Conservation (phyloP, 2,888 invertebrate genomes). For the Chymomyza amoena region DNA sequence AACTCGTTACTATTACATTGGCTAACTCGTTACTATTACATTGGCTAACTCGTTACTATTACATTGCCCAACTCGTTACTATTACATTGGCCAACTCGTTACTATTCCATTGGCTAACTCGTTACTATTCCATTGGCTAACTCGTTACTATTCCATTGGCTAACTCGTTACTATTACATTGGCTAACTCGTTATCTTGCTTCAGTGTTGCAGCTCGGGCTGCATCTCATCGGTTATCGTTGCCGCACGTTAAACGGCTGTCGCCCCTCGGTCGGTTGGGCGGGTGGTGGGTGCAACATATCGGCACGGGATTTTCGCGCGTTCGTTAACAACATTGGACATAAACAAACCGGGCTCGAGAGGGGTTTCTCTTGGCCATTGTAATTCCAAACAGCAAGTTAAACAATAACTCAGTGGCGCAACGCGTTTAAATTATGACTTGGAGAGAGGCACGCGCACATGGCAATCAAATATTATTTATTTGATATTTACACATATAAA, state of each 20-base stretch:
- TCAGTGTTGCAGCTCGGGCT: neutral
- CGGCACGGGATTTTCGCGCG: neutral
- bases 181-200: neutral
- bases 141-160: too few species aligned
- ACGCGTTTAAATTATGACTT: conserved; percentile 32
- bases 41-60: too few species aligned
- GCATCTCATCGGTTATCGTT: neutral
- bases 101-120: too few species aligned
- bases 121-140: too few species aligned
- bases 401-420: conserved; percentile 47
- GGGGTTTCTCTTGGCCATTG: neutral
- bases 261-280: neutral
- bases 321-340: neutral
- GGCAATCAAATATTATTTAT: conserved; percentile 69
- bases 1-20: too few species aligned
- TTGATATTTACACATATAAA: conserved; percentile 63
- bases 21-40: too few species aligned
- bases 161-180: too few species aligned
- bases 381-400: conserved; percentile 48
- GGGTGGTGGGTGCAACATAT: neutral
- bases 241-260: neutral
- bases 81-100: too few species aligned
- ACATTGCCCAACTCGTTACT: too few species aligned
- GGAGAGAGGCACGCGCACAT: neutral
- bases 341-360: neutral